Conservation (phyloP, 2,797 vertebrate species). For the Mus spretus region DNA sequence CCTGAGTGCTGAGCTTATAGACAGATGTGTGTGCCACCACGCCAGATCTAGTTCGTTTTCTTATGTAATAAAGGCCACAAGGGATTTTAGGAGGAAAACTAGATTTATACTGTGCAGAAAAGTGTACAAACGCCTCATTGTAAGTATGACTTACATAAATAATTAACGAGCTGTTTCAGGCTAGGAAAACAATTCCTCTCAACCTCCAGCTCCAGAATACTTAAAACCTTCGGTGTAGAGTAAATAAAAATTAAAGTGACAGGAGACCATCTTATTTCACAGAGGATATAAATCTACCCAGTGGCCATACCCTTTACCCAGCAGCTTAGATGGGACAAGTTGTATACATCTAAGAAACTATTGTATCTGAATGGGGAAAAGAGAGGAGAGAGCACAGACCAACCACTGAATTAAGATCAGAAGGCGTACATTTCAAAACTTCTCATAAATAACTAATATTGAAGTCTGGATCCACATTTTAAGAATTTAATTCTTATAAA, state of each 20-base stretch:
- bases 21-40: background rate
- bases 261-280: constrained; percentile 79
- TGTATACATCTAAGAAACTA: background rate
- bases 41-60: background rate
- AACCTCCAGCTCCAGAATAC: constrained; percentile 33
- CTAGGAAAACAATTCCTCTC: constrained; percentile 62
- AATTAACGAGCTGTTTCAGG: constrained; percentile 59
- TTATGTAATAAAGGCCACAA: constrained; percentile 25
- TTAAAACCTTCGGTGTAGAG: constrained; percentile 31
- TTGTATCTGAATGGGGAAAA: background rate
- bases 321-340: constrained; percentile 53
- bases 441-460: background rate
- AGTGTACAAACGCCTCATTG: constrained; percentile 40
- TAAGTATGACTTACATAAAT: constrained; percentile 46
- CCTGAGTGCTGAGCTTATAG: background rate
- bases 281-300: constrained; percentile 83
- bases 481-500: constrained; percentile 46
- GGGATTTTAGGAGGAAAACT: constrained; percentile 27
- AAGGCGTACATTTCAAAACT: constrained; percentile 40
- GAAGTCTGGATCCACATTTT: constrained; percentile 45
- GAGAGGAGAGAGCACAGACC: background rate
- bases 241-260: constrained; percentile 66
- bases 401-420: constrained; percentile 22
- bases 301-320: constrained; percentile 45
- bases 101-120: constrained; percentile 44